phyloP scores from a whole-genome alignment of 2,797 vertebrate species.

The Arrhamphus sclerolepis region DNA sequence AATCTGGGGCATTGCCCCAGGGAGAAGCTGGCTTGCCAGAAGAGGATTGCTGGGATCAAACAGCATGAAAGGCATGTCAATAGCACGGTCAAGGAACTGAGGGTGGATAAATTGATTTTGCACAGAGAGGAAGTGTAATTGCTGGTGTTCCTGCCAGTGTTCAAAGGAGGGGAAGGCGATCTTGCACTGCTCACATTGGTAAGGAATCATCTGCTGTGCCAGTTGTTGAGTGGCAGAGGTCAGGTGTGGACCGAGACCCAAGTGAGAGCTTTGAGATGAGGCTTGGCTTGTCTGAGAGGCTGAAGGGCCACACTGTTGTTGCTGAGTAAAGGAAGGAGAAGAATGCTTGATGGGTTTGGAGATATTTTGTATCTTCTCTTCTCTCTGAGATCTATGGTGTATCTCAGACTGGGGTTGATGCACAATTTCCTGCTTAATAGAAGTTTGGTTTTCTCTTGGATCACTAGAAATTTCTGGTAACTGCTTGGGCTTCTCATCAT shows the following conservation, averaged over 20 bases:
- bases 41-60: constrained; percentile 98
- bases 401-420: constrained; percentile 80
- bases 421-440: constrained; percentile 91
- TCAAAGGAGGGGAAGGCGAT: constrained; percentile 97
- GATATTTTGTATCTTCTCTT: constrained; percentile 86
- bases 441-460: constrained; percentile 88
- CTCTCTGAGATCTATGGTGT: constrained; percentile 84
- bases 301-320: constrained; percentile 87
- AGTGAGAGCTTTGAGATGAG: constrained; percentile 89
- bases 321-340: constrained; percentile 84
- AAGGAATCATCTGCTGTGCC: constrained; percentile 95
- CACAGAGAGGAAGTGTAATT: constrained; percentile 96
- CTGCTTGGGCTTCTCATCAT: constrained; percentile 95
- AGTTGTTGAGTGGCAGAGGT: constrained; percentile 90
- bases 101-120: constrained; percentile 99
- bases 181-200: constrained; percentile 99
- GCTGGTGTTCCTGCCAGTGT: constrained; percentile 99
- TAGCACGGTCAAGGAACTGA: constrained; percentile 93
- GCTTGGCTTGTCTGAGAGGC: constrained; percentile 90
- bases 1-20: constrained; percentile 95
- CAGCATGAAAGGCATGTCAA: constrained; percentile 99
- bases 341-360: constrained; percentile 88
- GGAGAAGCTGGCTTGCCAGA: constrained; percentile 93
- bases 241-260: constrained; percentile 90
- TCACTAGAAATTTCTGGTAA: constrained; percentile 86